phyloP scores from a whole-genome alignment of 2,888 invertebrate genomes.

The Acrobasis repandana region DNA sequence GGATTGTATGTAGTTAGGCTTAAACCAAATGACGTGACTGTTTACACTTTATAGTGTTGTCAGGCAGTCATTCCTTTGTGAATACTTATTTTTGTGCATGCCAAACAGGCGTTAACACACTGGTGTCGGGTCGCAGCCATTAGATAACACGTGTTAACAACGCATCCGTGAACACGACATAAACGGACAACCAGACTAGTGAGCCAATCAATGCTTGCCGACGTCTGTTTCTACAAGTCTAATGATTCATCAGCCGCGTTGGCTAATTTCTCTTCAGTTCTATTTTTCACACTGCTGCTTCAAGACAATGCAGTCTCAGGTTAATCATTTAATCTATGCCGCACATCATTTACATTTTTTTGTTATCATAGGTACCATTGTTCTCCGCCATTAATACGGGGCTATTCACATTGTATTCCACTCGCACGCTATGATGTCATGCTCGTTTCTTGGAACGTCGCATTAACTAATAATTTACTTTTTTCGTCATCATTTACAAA shows the following conservation, averaged over 20 bases:
- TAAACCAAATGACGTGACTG: neutral
- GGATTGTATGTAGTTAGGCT: no score
- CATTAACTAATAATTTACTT: constrained; percentile 44
- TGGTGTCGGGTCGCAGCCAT: constrained; percentile 51
- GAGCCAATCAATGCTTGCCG: constrained; percentile 44
- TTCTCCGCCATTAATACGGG: constrained; percentile 55
- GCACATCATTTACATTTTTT: constrained; percentile 35
- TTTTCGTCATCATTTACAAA: constrained; percentile 42
- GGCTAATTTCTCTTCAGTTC: constrained; percentile 30
- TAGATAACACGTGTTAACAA: constrained; percentile 64
- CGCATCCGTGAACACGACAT: constrained; percentile 52
- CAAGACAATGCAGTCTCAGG: constrained; percentile 15
- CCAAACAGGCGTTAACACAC: constrained; percentile 48
- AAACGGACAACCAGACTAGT: constrained; percentile 53
- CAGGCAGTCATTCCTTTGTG: constrained; percentile 21
- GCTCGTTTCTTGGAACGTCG: constrained; percentile 49
- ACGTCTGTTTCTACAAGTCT: constrained; percentile 48
- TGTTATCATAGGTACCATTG: constrained; percentile 58
- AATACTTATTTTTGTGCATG: constrained; percentile 37
- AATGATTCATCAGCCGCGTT: constrained; percentile 45
- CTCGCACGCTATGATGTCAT: constrained; percentile 60
- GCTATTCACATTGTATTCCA: constrained; percentile 57
- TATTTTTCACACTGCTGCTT: constrained; percentile 14
- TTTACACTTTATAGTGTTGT: constrained; percentile 7
- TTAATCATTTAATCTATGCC: constrained; percentile 24